Base-by-base conservation (phyloP, 2,888 invertebrate species). In the Strigamia maritima region DNA sequence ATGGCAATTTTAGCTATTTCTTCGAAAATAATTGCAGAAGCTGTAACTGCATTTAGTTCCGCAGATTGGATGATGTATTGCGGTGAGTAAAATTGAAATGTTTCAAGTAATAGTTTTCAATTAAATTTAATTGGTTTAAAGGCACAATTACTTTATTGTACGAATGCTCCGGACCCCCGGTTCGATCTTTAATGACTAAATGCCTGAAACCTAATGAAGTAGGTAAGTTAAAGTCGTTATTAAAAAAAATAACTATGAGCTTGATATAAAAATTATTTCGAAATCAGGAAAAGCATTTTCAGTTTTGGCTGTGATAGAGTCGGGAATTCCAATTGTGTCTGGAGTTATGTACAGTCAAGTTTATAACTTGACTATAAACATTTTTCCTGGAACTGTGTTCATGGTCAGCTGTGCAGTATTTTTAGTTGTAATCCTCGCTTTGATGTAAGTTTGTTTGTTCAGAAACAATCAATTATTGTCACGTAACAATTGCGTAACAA, bases 121-220 rank as follows among this genome's bases (percentile, higher is more conserved):
- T n/a, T n/a, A 75, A 70, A 4, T 14, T n/a, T n/a, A n/a, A n/a
- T n/a, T n/a, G n/a, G n/a, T n/a, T n/a, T n/a, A n/a, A n/a, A 78
- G 78, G 70, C 38, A n/a, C 70, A 4, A 24, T 38, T 19, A 14
- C 78, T 65, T 4, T 78, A 38, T 6, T 78, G 16, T 28, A 31
- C 22, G 78, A 78, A 65, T 70, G 78, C 22, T 28, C 40, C 8
- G 78, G 78, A 14, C 70, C 78, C 1, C 70, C 77, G 24, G 40
- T 77, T 35, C n/a, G 79, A n/a, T 76, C 79, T 24, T 24, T 79
- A 78, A 76, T 79, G 79, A 79, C 65, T 22, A 24, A 78, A 70
- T 79, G 77, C 19, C 38, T 79, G 8, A 22, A 60, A 31, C 65
- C 77, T 22, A 74, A 76, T 35, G 79, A 79, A 79, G 77, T 77